A percentile compares a stretch with the other conserved stretches of the same genome.
Conservation (phyloP, 2,888 invertebrate genomes). For the Pyrrhosoma nymphula region DNA sequence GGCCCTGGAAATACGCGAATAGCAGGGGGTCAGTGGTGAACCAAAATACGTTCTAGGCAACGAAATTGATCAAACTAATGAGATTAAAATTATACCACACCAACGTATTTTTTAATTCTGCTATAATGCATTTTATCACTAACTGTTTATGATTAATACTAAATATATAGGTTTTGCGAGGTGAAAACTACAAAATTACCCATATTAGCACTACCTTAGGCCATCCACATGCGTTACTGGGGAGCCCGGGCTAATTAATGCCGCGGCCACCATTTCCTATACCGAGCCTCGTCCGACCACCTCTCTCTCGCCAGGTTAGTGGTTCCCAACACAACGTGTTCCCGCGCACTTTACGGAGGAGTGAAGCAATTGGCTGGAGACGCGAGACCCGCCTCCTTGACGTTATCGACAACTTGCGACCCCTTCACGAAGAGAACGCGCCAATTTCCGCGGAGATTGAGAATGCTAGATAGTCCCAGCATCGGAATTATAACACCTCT, state of each 20-base stretch:
- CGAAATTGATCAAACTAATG: no score
- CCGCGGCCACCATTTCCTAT: background rate
- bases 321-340: background rate
- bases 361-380: background rate
- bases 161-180: no score
- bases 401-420: background rate
- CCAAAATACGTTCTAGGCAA: no score
- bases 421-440: background rate
- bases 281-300: background rate
- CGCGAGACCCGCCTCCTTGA: background rate
- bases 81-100: no score
- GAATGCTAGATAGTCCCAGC: background rate
- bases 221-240: background rate
- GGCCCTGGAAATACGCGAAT: no score
- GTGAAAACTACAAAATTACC: no score
- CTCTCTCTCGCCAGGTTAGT: background rate
- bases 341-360: background rate
- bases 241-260: slow-evolving; percentile 52
- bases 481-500: background rate
- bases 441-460: background rate
- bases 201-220: background rate
- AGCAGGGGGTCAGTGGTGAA: no score
- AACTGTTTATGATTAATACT: no score
- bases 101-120: no score
- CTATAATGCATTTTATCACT: no score